These are phyloP conservation scores for Oxyteleia sp. DNA, from an alignment of 2,888 invertebrate genomes.

Conservation along the genomic window DNA sequence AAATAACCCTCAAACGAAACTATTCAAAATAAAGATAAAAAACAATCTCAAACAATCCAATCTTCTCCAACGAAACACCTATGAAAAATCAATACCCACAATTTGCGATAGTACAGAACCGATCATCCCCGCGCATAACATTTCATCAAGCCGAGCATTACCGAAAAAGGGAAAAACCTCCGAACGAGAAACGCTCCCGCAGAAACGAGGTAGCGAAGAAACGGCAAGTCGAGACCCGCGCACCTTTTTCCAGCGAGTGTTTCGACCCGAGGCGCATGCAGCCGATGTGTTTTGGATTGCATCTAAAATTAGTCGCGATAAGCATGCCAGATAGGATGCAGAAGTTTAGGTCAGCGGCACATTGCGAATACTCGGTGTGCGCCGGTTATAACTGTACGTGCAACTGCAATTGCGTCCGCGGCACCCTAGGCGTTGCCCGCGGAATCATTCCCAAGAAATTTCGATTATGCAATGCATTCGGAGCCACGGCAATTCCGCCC, in stretches of 20 bases:
- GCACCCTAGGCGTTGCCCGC: slow-evolving; percentile 42
- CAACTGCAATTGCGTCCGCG: slow-evolving; percentile 64
- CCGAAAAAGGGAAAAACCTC: not conserved
- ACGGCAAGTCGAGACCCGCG: slow-evolving; percentile 18
- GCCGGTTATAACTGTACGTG: slow-evolving; percentile 73
- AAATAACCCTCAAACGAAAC: too few species aligned
- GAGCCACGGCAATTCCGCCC: slow-evolving; percentile 24
- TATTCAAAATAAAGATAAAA: too few species aligned
- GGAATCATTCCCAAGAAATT: slow-evolving; percentile 62
- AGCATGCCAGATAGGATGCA: slow-evolving; percentile 72
- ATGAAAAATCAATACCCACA: too few species aligned
- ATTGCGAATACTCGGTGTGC: slow-evolving; percentile 52
- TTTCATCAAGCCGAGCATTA: not conserved
- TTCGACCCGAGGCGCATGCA: slow-evolving; percentile 49
- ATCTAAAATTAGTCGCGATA: slow-evolving; percentile 71
- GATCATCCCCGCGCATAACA: too few species aligned
- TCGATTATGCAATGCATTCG: slow-evolving; percentile 55
- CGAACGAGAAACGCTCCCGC: slow-evolving; percentile 8
- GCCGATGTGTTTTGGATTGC: slow-evolving; percentile 68
- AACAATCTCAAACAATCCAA: too few species aligned
- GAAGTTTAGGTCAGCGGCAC: slow-evolving; percentile 72
- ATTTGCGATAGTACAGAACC: too few species aligned
- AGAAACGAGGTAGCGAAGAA: too few species aligned
- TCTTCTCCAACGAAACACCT: too few species aligned
- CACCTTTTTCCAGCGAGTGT: slow-evolving; percentile 61